A percentile compares a stretch with the other conserved stretches of the same genome.
Evolutionary conservation across 2,113 vertebrate genomes (phyloP).

Genomic region (Rhinogobius similis): DNA sequence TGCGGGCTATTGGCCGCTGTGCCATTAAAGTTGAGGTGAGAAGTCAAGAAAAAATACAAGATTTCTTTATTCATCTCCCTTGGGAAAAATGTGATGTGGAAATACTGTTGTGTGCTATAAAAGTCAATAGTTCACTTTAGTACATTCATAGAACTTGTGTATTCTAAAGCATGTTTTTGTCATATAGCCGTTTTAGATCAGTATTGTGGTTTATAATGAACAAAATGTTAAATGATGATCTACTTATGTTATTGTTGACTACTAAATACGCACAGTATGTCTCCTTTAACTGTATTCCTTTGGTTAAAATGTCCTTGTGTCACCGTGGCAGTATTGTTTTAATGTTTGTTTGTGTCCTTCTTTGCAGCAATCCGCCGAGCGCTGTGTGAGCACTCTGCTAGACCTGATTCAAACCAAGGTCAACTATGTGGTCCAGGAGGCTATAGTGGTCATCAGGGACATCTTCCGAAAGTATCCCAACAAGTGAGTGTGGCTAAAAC

Average conservation of each 20-base stretch:
- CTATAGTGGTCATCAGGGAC: slow-evolving; percentile 95
- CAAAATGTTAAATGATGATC: too few species aligned
- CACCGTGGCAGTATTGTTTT: neutral
- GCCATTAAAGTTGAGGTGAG: slow-evolving; percentile 96
- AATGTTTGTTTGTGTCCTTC: neutral
- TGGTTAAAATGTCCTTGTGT: neutral
- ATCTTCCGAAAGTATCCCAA: slow-evolving; percentile 99
- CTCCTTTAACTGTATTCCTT: neutral
- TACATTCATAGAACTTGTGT: too few species aligned
- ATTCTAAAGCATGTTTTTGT: too few species aligned
- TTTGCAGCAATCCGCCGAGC: slow-evolving; percentile 94
- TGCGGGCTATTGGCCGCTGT: slow-evolving; percentile 95
- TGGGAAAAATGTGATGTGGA: too few species aligned
- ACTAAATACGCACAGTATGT: too few species aligned
- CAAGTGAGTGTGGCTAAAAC: slow-evolving; percentile 82
- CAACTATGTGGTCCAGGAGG: slow-evolving; percentile 97
- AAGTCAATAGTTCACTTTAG: too few species aligned
- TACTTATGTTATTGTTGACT: too few species aligned
- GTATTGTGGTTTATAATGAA: too few species aligned
- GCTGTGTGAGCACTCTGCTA: slow-evolving; percentile 94
- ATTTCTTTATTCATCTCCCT: neutral
- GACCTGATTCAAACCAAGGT: slow-evolving; percentile 99
- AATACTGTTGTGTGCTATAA: too few species aligned
- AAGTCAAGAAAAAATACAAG: neutral
- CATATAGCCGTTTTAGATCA: too few species aligned